A percentile compares a stretch with the other conserved stretches of the same genome.
Evolutionary conservation across 1,140 invertebrate species (phyloP).

Genomic region (Eriocheir sinensis): DNA sequence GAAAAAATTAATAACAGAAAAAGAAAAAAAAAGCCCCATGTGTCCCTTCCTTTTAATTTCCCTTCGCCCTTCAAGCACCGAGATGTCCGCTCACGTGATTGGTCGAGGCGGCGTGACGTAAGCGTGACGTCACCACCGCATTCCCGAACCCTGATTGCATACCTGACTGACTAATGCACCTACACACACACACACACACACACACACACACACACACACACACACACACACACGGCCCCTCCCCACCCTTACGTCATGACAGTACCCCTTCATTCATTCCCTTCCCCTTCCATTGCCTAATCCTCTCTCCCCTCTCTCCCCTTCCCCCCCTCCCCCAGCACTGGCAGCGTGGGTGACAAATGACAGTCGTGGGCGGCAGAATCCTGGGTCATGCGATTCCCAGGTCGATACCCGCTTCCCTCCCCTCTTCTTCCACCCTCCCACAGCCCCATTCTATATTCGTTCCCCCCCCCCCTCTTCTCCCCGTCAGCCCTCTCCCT

Average conservation of each 20-base stretch:
- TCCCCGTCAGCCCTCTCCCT: too few species aligned
- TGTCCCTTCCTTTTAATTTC: too few species aligned
- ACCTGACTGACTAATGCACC: too few species aligned
- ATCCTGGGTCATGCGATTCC: background rate
- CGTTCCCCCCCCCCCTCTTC: background rate
- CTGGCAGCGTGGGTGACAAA: background rate
- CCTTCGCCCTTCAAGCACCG: too few species aligned
- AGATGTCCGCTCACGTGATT: background rate
- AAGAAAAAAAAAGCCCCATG: too few species aligned
- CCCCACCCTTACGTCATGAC: background rate
- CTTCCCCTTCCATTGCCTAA: background rate
- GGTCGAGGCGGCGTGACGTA: background rate
- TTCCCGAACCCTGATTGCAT: background rate
- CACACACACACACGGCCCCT: background rate
- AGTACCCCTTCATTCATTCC: background rate
- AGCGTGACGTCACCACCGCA: background rate
- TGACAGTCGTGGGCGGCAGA: background rate
- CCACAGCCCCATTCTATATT: too few species aligned
- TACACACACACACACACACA: too few species aligned
- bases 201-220: too few species aligned
- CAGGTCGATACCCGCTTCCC: background rate
- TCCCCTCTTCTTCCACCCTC: background rate
- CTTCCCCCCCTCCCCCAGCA: background rate
- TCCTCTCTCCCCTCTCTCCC: background rate
- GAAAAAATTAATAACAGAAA: too few species aligned